These are phyloP conservation scores for Seladonia tumulorum DNA, from an alignment of 2,888 invertebrate genomes.

Conservation along the genomic window DNA sequence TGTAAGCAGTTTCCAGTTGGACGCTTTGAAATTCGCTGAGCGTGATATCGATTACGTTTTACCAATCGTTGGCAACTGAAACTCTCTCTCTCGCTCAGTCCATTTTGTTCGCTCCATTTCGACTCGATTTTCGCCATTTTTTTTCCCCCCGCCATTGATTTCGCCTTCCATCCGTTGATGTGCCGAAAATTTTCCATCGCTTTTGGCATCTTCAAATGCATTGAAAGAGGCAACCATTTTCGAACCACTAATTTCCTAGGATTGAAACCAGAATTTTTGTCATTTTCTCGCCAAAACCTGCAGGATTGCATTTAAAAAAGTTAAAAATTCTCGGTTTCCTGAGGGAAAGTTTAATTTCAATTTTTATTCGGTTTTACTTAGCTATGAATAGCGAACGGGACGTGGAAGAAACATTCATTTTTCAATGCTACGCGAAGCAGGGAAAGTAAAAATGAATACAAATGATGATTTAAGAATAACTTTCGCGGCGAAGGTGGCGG, in stretches of 20 bases:
- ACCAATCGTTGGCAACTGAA: conserved; percentile 43
- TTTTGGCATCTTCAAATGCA: neutral
- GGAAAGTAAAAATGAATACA: neutral
- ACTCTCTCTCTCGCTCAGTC: neutral
- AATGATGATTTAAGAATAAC: neutral
- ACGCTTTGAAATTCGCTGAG: conserved; percentile 61
- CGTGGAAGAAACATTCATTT: neutral
- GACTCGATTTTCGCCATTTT: neutral
- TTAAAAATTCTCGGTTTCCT: no score
- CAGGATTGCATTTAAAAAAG: no score
- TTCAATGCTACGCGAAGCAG: neutral
- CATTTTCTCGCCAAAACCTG: no score
- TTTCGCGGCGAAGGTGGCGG: neutral
- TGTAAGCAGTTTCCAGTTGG: conserved; percentile 65
- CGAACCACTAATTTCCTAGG: no score
- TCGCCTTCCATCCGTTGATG: neutral
- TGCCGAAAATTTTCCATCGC: neutral
- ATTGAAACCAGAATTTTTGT: no score
- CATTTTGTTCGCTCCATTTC: conserved; percentile 7
- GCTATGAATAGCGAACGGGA: neutral
- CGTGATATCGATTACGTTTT: conserved; percentile 64
- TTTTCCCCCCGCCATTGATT: no score
- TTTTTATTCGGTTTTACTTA: no score
- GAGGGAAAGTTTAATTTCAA: no score
- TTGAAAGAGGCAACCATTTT: no score